A percentile compares a stretch with the other conserved stretches of the same genome.
Evolutionary conservation across 2,888 invertebrate species (phyloP).

Genomic region (Ophioninae sp.): DNA sequence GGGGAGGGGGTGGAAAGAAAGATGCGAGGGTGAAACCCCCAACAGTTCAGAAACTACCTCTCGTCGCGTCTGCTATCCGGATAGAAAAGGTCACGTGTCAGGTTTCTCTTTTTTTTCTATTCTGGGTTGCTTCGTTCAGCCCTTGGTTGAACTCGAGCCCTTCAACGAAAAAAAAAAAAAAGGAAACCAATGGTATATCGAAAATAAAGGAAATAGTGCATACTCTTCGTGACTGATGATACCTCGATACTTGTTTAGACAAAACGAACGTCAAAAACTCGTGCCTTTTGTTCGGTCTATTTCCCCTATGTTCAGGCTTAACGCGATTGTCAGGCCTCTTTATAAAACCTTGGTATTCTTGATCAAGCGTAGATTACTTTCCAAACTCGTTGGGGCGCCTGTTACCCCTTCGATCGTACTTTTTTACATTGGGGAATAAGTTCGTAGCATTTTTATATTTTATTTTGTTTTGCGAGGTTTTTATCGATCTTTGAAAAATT

Average conservation of each 20-base stretch:
- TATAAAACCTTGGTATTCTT: slow-evolving; percentile 53
- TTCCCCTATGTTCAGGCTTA: neutral
- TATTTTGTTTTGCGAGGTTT: too few species aligned
- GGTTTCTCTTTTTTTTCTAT: slow-evolving; percentile 68
- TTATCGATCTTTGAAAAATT: too few species aligned
- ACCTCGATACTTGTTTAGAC: slow-evolving; percentile 56
- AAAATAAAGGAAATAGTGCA: neutral
- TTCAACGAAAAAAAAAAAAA: neutral
- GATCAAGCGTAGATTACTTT: slow-evolving; percentile 54
- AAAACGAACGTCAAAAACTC: slow-evolving; percentile 33
- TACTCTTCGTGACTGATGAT: slow-evolving; percentile 50
- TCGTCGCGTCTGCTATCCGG: slow-evolving; percentile 66
- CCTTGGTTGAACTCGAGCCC: slow-evolving; percentile 15
- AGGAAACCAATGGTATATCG: neutral
- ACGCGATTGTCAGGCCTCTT: slow-evolving; percentile 15
- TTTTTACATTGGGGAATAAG: too few species aligned
- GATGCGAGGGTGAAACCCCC: slow-evolving; percentile 48
- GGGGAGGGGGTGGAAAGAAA: too few species aligned
- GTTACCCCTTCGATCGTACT: slow-evolving; percentile 17
- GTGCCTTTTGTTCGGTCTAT: slow-evolving; percentile 17
- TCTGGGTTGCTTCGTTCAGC: slow-evolving; percentile 47
- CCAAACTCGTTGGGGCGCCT: slow-evolving; percentile 48
- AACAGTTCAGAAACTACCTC: slow-evolving; percentile 58
- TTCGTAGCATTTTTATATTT: too few species aligned
- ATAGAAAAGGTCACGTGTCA: slow-evolving; percentile 73